Evolutionary conservation across 2,797 vertebrate species (phyloP).

Genomic region (Helostoma temminkii): DNA sequence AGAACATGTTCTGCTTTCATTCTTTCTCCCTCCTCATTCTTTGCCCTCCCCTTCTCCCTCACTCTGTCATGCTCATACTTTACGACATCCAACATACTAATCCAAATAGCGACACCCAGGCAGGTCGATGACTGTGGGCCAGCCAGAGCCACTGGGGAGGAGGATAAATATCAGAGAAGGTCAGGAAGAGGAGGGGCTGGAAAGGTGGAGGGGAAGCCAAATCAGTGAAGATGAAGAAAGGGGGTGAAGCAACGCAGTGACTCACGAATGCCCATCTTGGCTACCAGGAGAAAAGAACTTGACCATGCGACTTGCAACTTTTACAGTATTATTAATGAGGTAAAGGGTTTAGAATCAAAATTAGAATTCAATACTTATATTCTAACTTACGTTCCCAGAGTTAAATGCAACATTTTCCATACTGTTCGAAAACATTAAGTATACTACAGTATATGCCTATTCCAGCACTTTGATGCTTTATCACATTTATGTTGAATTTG

Average conservation of each 20-base stretch:
- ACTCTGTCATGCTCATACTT: slow-evolving; percentile 45
- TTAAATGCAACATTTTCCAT: neutral
- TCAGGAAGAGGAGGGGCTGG: slow-evolving; percentile 76
- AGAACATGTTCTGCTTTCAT: slow-evolving; percentile 36
- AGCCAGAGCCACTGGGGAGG: slow-evolving; percentile 78
- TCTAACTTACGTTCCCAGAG: neutral
- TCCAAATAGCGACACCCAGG: slow-evolving; percentile 65
- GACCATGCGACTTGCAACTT: neutral
- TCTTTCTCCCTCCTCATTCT: slow-evolving; percentile 37
- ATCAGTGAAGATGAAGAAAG: slow-evolving; percentile 61
- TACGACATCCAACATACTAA: slow-evolving; percentile 64
- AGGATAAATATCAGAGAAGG: slow-evolving; percentile 88
- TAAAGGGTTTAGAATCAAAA: slow-evolving; percentile 16
- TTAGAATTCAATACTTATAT: neutral
- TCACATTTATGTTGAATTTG: neutral
- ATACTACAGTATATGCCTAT: neutral
- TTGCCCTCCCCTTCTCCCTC: slow-evolving; percentile 39
- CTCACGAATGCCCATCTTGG: slow-evolving; percentile 51
- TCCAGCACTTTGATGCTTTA: slow-evolving; percentile 8
- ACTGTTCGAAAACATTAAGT: neutral
- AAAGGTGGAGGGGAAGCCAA: slow-evolving; percentile 62
- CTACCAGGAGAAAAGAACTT: slow-evolving; percentile 22
- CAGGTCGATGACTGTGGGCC: slow-evolving; percentile 68
- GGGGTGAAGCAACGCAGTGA: slow-evolving; percentile 32
- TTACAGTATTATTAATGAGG: neutral